Evolutionary conservation across 2,113 vertebrate species (phyloP).

Genomic region (Naja naja): DNA sequence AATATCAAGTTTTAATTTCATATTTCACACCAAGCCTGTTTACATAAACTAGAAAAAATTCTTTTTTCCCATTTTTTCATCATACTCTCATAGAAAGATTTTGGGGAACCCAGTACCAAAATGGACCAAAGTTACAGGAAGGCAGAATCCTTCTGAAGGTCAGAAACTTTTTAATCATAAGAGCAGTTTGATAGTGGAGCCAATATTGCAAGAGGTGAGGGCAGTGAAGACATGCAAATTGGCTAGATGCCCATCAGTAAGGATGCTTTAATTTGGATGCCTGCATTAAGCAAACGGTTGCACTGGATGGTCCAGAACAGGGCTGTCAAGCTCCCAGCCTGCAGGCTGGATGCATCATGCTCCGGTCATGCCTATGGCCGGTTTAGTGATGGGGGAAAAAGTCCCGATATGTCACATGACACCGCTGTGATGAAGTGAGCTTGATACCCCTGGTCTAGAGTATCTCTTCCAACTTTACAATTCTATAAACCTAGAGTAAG

Average conservation of each 20-base stretch:
- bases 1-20: not conserved
- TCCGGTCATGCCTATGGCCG: too few species aligned
- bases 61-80: not conserved
- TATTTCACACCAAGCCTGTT: not conserved
- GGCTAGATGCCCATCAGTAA: not conserved
- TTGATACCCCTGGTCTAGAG: not conserved
- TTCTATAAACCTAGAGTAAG: not conserved
- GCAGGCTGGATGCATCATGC: too few species aligned
- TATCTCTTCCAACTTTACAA: not conserved
- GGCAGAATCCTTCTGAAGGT: not conserved
- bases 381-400: too few species aligned
- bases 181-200: not conserved
- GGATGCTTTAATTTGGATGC: not conserved
- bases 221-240: not conserved
- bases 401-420: too few species aligned
- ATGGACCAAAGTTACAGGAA: not conserved
- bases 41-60: not conserved
- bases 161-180: not conserved
- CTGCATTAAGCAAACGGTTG: not conserved
- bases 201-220: not conserved
- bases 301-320: not conserved
- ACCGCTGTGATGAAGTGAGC: too few species aligned
- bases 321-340: too few species aligned
- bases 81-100: not conserved
- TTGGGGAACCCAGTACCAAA: not conserved